Conservation (phyloP, 2,888 invertebrate species). For the Mimas tiliae region DNA sequence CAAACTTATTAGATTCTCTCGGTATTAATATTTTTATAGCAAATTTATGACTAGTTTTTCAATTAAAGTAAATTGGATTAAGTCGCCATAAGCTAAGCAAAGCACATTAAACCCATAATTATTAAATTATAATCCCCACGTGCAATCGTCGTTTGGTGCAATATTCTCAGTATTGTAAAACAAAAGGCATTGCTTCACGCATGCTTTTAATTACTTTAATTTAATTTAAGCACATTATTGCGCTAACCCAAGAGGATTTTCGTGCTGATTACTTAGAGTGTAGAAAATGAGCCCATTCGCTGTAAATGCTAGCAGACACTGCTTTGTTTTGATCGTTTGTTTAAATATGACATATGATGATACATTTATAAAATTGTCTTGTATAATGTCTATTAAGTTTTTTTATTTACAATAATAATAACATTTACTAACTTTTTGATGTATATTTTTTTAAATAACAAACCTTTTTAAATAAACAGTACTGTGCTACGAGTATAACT, state of each 20-base stretch:
- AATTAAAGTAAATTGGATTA: background rate
- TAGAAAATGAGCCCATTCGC: constrained; percentile 35
- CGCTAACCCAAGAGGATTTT: constrained; percentile 45
- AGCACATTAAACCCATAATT: background rate
- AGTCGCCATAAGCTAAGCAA: background rate
- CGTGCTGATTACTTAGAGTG: constrained; percentile 43
- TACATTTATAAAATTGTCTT: background rate
- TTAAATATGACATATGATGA: constrained; percentile 19
- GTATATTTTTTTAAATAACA: too few relatives aligned
- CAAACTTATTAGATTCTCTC: too few relatives aligned
- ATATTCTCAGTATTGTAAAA: background rate
- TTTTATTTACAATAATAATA: too few relatives aligned
- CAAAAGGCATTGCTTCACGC: background rate
- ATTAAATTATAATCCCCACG: background rate
- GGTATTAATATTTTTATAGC: background rate
- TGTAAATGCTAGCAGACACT: constrained; percentile 11
- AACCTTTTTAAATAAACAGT: too few relatives aligned
- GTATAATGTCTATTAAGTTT: too few relatives aligned
- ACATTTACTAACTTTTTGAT: too few relatives aligned
- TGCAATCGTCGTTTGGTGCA: background rate
- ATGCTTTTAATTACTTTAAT: constrained; percentile 49
- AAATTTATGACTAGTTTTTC: background rate
- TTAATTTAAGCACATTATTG: constrained; percentile 52
- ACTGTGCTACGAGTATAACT: too few relatives aligned
- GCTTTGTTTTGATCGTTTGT: constrained; percentile 22